phyloP scores from a whole-genome alignment of 2,888 invertebrate genomes.

The Phrixothrix hirtus region DNA sequence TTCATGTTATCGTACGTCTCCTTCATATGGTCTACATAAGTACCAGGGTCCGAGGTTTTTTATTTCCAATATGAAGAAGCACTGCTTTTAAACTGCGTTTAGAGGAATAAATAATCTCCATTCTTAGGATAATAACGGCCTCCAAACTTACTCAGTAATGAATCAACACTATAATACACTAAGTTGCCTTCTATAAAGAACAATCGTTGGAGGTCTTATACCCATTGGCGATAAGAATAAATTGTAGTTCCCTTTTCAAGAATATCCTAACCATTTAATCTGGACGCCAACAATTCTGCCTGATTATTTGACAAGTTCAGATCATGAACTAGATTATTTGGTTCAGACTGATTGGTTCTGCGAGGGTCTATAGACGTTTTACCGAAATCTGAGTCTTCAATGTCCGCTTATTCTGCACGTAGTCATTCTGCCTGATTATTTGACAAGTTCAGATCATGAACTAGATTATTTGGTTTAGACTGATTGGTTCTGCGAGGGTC shows the following conservation, averaged over 20 bases:
- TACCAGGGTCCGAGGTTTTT: neutral
- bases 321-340: constrained; percentile 5
- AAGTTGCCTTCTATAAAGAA: no score
- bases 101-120: no score
- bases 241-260: neutral
- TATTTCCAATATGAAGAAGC: no score
- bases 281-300: constrained; percentile 4
- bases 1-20: no score
- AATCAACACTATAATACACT: neutral
- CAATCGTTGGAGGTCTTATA: neutral
- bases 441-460: no score
- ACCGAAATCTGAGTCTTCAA: neutral
- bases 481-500: no score
- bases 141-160: neutral
- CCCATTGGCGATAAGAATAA: neutral
- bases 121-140: neutral
- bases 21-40: no score
- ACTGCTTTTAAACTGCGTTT: no score
- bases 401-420: neutral
- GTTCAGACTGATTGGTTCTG: constrained; percentile 1
- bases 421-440: no score
- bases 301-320: constrained; percentile 1
- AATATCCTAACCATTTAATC: constrained; percentile 2
- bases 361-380: neutral
- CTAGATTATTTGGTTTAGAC: no score